Evolutionary conservation across 2,797 vertebrate genomes (phyloP).

Genomic region (Taenioides sp.): DNA sequence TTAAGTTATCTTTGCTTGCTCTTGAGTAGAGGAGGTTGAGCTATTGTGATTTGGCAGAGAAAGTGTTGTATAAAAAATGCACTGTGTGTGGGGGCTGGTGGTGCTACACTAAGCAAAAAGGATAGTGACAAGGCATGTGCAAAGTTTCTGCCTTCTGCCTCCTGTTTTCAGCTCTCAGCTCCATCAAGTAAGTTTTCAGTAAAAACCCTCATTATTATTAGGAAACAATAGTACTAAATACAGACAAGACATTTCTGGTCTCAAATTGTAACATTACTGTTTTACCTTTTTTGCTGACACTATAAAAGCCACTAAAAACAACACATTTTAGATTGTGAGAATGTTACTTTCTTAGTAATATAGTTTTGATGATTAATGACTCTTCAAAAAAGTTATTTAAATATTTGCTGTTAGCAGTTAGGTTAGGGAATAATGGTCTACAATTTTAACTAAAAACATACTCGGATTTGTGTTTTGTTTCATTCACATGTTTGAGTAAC

Average conservation of each 20-base stretch:
- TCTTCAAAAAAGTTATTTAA: no score
- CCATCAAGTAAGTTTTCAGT: slow-evolving; percentile 3
- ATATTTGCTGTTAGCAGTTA: no score
- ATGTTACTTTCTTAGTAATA: neutral
- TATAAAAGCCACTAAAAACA: neutral
- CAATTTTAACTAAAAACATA: no score
- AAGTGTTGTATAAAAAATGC: slow-evolving; percentile 23
- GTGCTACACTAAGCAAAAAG: slow-evolving; percentile 18
- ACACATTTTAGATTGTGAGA: neutral
- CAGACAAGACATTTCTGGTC: neutral
- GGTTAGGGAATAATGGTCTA: no score
- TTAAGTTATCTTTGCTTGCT: neutral
- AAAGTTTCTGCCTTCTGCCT: slow-evolving; percentile 25
- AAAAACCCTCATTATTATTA: neutral
- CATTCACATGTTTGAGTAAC: no score
- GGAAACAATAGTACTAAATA: neutral
- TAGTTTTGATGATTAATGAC: no score
- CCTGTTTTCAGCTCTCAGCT: slow-evolving; percentile 9
- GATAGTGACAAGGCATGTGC: slow-evolving; percentile 14
- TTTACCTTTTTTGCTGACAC: neutral
- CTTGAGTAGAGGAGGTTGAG: slow-evolving; percentile 8
- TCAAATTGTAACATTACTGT: neutral
- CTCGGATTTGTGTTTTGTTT: no score
- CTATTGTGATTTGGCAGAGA: slow-evolving; percentile 21
- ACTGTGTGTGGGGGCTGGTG: slow-evolving; percentile 26